Evolutionary conservation across 2,888 invertebrate genomes (phyloP), one percentile per base, ranked within the genome.

Genomic region (Dicyrtomina minuta): DNA sequence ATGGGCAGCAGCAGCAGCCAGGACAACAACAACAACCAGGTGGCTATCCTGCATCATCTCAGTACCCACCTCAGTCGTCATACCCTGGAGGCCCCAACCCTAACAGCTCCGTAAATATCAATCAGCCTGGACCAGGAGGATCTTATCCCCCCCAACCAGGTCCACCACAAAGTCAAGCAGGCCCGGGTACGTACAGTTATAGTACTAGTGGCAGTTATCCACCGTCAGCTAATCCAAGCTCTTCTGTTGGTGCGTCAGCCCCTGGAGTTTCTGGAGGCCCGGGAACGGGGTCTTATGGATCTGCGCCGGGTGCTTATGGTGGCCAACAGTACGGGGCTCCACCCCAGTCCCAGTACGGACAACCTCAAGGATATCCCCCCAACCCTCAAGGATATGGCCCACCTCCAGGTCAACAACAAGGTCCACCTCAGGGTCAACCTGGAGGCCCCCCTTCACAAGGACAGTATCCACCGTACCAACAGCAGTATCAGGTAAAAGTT

Each of bases 121-220:
- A 55, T 46, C 75, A 75, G 60, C 61, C 72, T n/a, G 71, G 68
- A 51, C 69, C 75, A 66, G 71, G 69, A 41, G 70, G 72, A 41
- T 72, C 74, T 12, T 76, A 76, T 49, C 74, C 76, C 12, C 70
- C 73, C 46, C 88, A 88, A 62, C 89, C 88, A 80, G 86, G 85
- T 65, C 72, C 71, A 39, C 88, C 88, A 64, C 89, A 89, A 80
- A 86, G 85, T 67, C 84, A 84, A 75, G 86, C 86, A 62, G 82
- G 81, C 66, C 82, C 82, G 55, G 81, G 81, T 5, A 81, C 82
- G 27, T 83, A 83, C 72, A 74, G 69, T 22, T 74, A 74, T 68
- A 74, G 72, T 60, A 81, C 82, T 20, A 81, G 81, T 39, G 84
- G 83, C 41, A 89, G 89, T 82, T 88, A 88, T 15, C 88, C 88